These are phyloP conservation scores for Meandrina meandrites DNA, from an alignment of 92 coral and sea anemone species.

Conservation along the genomic window DNA sequence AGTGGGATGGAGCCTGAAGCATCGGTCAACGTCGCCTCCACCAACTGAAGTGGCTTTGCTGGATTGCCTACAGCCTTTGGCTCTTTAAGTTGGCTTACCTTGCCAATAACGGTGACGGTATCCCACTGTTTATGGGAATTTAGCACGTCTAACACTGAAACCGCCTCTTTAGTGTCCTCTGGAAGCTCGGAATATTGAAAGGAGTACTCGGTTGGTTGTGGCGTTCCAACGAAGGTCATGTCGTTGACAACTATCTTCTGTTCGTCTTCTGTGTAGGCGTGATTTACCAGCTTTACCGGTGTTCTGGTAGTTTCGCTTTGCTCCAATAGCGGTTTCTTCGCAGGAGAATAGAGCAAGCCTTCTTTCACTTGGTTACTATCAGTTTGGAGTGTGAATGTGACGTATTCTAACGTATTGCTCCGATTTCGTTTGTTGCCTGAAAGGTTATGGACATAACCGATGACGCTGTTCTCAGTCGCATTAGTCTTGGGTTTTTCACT, in stretches of 20 bases:
- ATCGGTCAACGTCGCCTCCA: conserved; percentile 24
- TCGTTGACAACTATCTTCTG: conserved; percentile 53
- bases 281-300: conserved; percentile 44
- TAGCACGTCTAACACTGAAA: conserved; percentile 29
- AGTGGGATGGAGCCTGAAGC: conserved; percentile 18
- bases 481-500: background rate
- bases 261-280: conserved; percentile 43
- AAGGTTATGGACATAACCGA: conserved; percentile 54
- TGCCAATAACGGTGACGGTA: conserved; percentile 15
- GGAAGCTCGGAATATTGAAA: conserved; percentile 42
- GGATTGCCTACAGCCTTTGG: conserved; percentile 30
- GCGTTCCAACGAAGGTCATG: conserved; percentile 48
- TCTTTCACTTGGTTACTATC: conserved; percentile 20
- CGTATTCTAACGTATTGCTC: conserved; percentile 53
- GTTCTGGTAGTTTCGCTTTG: conserved; percentile 44
- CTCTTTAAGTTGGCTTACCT: conserved; percentile 26
- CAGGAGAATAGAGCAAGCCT: conserved; percentile 52
- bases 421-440: conserved; percentile 46
- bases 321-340: conserved; percentile 46
- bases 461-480: conserved; percentile 22
- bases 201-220: conserved; percentile 43
- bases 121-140: conserved; percentile 41
- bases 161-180: conserved; percentile 10
- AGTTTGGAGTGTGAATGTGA: conserved; percentile 49
- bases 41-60: background rate